Percentiles rank a stretch among this genome's conserved stretches.
Evolutionary conservation across 37 sponge, comb jelly and placozoan species (phyloP).

Genomic region (Mnemiopsis leidyi): DNA sequence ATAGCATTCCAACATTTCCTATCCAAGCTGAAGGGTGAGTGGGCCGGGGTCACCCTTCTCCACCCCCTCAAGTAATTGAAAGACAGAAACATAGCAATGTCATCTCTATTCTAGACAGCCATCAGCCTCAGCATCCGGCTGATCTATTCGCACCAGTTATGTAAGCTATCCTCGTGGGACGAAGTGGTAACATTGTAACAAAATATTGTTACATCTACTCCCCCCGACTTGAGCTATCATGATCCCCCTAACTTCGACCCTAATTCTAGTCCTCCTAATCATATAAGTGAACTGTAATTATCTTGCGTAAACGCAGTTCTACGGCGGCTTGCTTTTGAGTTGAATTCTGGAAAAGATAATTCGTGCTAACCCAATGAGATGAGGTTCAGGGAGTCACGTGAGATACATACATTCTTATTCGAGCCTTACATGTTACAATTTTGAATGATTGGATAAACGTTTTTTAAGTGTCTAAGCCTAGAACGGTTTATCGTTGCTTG

Average conservation of each 20-base stretch:
- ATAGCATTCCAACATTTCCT: too few relatives aligned
- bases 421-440: slow-evolving; percentile 53
- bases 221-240: not conserved
- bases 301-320: slow-evolving; percentile 39
- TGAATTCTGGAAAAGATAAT: not conserved
- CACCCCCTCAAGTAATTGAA: not conserved
- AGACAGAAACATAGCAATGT: not conserved
- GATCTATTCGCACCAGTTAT: not conserved
- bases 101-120: not conserved
- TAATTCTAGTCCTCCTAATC: not conserved
- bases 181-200: not conserved
- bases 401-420: slow-evolving; percentile 3
- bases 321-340: slow-evolving; percentile 33
- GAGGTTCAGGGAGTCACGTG: not conserved
- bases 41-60: too few relatives aligned
- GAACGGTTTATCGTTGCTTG: slow-evolving; percentile 59
- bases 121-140: not conserved
- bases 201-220: not conserved
- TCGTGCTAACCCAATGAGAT: slow-evolving; percentile 20
- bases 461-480: slow-evolving; percentile 55
- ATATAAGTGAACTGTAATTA: slow-evolving; percentile 40
- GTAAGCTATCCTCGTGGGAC: not conserved
- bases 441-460: slow-evolving; percentile 61
- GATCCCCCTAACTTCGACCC: not conserved
- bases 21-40: too few relatives aligned